Percentiles rank a stretch among this genome's conserved stretches.
Evolutionary conservation across 2,113 vertebrate genomes (phyloP).

Genomic region (Catharus fuscescens): DNA sequence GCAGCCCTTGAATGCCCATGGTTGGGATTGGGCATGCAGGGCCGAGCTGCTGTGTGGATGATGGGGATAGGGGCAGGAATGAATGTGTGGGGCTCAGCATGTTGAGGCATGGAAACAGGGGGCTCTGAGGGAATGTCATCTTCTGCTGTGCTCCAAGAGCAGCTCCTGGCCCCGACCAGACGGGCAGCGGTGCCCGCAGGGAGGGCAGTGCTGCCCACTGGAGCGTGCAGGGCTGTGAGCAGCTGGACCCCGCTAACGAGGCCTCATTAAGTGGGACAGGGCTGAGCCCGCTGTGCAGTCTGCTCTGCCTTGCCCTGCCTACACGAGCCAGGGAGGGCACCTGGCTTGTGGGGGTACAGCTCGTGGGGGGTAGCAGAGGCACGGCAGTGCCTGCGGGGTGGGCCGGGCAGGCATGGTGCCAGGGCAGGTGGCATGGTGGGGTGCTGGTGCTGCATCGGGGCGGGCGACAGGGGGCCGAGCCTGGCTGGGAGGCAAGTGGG

Average conservation of each 20-base stretch:
- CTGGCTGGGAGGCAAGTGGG: slow-evolving; percentile 62
- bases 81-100: not conserved
- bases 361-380: not conserved
- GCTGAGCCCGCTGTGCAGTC: slow-evolving; percentile 9
- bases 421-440: slow-evolving; percentile 9
- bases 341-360: not conserved
- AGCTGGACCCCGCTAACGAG: slow-evolving; percentile 82
- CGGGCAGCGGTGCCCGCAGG: slow-evolving; percentile 45
- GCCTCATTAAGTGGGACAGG: slow-evolving; percentile 73
- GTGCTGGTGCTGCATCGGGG: not conserved
- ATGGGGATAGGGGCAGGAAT: not conserved
- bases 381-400: not conserved
- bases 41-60: accelerated
- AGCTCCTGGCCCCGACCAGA: not conserved
- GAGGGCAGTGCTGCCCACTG: slow-evolving; percentile 38
- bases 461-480: slow-evolving; percentile 46
- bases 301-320: slow-evolving; percentile 11
- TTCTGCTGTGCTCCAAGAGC: not conserved
- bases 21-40: accelerated
- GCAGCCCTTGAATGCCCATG: not conserved
- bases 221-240: slow-evolving; percentile 59
- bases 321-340: not conserved
- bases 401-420: not conserved
- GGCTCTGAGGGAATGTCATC: not conserved
- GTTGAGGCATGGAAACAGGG: not conserved